A percentile compares a stretch with the other conserved stretches of the same genome.
phyloP scores from a whole-genome alignment of 2,113 vertebrate species.

The Pheucticus melanocephalus region DNA sequence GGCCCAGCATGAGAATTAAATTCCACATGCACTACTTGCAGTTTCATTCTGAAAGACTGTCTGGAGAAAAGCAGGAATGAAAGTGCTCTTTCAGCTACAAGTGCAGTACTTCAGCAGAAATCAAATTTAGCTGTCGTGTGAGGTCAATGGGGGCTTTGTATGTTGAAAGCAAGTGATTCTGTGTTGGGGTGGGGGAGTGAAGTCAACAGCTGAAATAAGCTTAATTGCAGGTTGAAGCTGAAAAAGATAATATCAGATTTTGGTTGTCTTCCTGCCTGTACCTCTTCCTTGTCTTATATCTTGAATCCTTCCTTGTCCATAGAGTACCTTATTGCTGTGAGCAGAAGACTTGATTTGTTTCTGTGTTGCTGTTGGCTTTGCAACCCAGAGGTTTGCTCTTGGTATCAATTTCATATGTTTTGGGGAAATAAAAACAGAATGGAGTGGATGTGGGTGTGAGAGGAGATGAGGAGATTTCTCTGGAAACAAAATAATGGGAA shows the following conservation, averaged over 20 bases:
- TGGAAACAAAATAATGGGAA: neutral
- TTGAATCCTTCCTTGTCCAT: neutral
- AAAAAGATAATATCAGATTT: neutral
- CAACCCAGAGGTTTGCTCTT: neutral
- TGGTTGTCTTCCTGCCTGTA: neutral
- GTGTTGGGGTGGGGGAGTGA: neutral
- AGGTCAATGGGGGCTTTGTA: slow-evolving; percentile 47
- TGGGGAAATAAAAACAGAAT: neutral
- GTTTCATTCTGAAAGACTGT: neutral
- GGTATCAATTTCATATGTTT: neutral
- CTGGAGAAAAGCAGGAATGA: slow-evolving; percentile 32
- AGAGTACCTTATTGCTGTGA: neutral
- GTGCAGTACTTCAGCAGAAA: slow-evolving; percentile 45
- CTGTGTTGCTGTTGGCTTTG: neutral
- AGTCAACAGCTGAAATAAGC: slow-evolving; percentile 23
- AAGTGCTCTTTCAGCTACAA: slow-evolving; percentile 44
- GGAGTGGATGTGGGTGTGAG: neutral
- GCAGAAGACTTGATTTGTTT: neutral
- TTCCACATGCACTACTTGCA: neutral
- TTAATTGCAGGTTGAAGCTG: slow-evolving; percentile 30
- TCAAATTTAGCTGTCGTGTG: neutral
- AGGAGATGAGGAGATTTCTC: neutral
- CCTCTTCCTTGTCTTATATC: neutral
- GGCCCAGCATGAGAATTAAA: neutral
- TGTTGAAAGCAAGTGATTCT: neutral